Conservation (phyloP, 1,140 invertebrate genomes). For the Babylonia areolata region DNA sequence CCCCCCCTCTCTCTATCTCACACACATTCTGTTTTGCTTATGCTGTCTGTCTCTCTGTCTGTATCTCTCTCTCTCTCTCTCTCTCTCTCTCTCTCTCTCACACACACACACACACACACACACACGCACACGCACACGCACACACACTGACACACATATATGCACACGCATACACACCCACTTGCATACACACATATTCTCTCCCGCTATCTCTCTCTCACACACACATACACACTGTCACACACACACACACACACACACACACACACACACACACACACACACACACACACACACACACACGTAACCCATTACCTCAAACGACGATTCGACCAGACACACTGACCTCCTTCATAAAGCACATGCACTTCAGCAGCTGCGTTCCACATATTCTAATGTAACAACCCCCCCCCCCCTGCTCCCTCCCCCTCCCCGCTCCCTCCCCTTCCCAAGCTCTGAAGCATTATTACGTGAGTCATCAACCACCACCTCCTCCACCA, state of each 20-base stretch:
- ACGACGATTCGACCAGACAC: too few relatives aligned
- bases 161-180: not conserved
- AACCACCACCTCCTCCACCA: too few relatives aligned
- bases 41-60: not conserved
- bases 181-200: not conserved
- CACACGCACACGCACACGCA: not conserved
- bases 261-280: not conserved
- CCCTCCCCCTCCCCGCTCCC: too few relatives aligned
- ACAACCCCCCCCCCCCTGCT: too few relatives aligned
- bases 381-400: too few relatives aligned
- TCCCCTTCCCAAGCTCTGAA: too few relatives aligned
- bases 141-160: not conserved
- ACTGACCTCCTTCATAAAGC: not conserved
- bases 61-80: too few relatives aligned
- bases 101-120: not conserved
- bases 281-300: conserved; percentile 10
- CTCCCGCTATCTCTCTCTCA: not conserved
- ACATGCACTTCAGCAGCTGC: too few relatives aligned
- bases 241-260: not conserved
- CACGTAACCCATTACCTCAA: not conserved
- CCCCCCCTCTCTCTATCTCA: too few relatives aligned
- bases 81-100: too few relatives aligned
- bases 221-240: not conserved
- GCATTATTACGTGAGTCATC: too few relatives aligned
- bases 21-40: too few relatives aligned